Conservation (phyloP, 2,797 vertebrate genomes). For the Pantherophis vulpinus region DNA sequence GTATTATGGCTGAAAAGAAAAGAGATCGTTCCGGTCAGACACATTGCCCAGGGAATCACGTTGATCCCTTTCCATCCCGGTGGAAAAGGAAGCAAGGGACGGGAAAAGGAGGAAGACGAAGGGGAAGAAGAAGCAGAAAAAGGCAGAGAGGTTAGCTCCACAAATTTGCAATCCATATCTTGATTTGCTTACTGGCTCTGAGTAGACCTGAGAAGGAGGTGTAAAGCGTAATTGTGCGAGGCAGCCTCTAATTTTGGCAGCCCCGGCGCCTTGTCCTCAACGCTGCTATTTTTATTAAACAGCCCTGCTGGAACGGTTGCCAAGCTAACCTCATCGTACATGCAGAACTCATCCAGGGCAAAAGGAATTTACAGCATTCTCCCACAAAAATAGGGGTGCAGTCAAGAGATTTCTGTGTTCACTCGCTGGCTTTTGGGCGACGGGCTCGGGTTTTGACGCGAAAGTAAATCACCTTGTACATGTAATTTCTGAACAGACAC, state of each 20-base stretch:
- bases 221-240: constrained; percentile 81
- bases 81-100: not conserved
- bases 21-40: constrained; percentile 81
- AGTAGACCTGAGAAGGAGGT: constrained; percentile 85
- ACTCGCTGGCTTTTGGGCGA: constrained; percentile 61
- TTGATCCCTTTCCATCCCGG: constrained; percentile 73
- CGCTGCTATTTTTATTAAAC: constrained; percentile 85
- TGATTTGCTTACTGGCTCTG: constrained; percentile 91
- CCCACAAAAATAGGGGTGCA: constrained; percentile 70
- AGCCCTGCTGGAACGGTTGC: constrained; percentile 77
- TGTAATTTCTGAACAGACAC: constrained; percentile 61
- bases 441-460: constrained; percentile 68
- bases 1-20: constrained; percentile 97
- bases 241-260: constrained; percentile 86
- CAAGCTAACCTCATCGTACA: constrained; percentile 86
- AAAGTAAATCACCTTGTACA: constrained; percentile 64
- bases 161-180: constrained; percentile 89
- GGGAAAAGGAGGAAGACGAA: constrained; percentile 43
- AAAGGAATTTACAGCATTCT: constrained; percentile 82
- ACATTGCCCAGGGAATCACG: constrained; percentile 78
- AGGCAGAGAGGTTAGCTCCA: constrained; percentile 70
- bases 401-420: constrained; percentile 63
- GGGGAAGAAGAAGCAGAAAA: constrained; percentile 51
- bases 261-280: constrained; percentile 79
- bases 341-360: constrained; percentile 81